Evolutionary conservation across 1,140 invertebrate genomes (phyloP).

Genomic region (Penaeus indicus): DNA sequence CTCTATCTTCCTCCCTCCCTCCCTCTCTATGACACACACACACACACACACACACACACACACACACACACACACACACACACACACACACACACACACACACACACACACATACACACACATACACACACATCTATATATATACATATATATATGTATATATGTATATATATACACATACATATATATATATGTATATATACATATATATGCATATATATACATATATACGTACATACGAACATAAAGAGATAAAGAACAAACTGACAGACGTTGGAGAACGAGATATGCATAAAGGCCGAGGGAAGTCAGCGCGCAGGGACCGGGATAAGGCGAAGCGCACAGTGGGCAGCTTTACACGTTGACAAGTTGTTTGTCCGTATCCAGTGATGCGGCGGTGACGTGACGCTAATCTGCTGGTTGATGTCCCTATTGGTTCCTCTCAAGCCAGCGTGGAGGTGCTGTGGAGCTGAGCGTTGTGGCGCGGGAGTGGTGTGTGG

Average conservation of each 20-base stretch:
- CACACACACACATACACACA: slow-evolving; percentile 15
- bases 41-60: not conserved
- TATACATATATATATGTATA: not conserved
- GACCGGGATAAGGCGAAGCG: not conserved
- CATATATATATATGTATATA: slow-evolving; percentile 22
- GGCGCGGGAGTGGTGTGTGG: too few species aligned
- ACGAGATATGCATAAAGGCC: not conserved
- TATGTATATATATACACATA: not conserved
- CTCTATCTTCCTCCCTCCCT: too few species aligned
- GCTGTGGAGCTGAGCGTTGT: too few species aligned
- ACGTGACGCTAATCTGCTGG: slow-evolving; percentile 31
- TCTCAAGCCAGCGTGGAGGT: not conserved
- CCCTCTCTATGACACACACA: not conserved
- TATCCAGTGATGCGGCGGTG: slow-evolving; percentile 39
- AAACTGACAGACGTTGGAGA: not conserved
- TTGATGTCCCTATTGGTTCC: not conserved
- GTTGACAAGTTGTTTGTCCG: slow-evolving; percentile 38
- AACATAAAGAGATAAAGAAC: not conserved
- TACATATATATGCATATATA: not conserved
- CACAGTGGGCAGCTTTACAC: slow-evolving; percentile 9
- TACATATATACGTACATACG: too few species aligned
- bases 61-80: not conserved
- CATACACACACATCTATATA: not conserved
- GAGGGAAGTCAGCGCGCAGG: not conserved
- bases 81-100: not conserved